phyloP scores from a whole-genome alignment of 2,888 invertebrate species.

The Biston betularia region DNA sequence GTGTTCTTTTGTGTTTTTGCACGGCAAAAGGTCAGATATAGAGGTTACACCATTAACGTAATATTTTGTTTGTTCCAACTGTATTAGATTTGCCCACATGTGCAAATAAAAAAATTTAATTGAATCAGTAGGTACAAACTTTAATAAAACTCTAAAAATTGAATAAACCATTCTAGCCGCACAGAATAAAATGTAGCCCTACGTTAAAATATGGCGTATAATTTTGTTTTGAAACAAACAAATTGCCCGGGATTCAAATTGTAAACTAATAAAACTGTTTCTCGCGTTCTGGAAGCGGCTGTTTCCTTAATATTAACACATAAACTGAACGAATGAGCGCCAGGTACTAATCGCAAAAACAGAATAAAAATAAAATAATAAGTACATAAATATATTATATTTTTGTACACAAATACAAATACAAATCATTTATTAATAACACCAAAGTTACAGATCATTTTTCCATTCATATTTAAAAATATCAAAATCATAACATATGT shows the following conservation, averaged over 20 bases:
- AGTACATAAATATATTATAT: no score
- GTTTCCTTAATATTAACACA: slow-evolving; percentile 60
- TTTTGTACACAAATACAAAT: no score
- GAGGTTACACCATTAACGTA: no score
- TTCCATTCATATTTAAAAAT: no score
- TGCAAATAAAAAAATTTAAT: no score
- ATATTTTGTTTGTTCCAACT: no score
- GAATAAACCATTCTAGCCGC: neutral
- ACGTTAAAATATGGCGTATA: slow-evolving; percentile 20
- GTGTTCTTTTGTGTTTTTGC: no score
- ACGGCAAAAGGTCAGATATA: no score
- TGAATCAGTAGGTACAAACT: neutral
- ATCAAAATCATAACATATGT: no score
- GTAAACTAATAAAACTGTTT: slow-evolving; percentile 58
- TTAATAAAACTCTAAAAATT: neutral
- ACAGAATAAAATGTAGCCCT: neutral
- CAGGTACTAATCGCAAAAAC: slow-evolving; percentile 49
- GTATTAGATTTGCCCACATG: no score
- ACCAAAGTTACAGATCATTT: no score
- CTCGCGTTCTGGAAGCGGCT: slow-evolving; percentile 41
- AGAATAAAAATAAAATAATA: neutral
- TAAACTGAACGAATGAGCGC: slow-evolving; percentile 55
- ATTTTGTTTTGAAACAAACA: slow-evolving; percentile 44
- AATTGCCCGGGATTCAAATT: slow-evolving; percentile 55
- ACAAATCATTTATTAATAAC: no score